A percentile compares a stretch with the other conserved stretches of the same genome.
Evolutionary conservation across 2,888 invertebrate species (phyloP).

Genomic region (Protophormia terraenovae): DNA sequence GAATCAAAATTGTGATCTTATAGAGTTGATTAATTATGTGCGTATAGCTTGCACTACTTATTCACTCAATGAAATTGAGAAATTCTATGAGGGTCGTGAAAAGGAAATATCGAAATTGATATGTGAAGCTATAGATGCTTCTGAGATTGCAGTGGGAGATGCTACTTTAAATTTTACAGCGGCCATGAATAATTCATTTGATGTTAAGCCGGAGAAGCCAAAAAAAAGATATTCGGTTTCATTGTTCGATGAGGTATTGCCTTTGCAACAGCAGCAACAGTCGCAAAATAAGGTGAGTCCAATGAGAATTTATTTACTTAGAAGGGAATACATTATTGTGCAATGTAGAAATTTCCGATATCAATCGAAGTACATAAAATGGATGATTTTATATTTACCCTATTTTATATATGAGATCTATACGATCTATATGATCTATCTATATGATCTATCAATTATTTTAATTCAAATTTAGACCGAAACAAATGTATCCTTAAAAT

Average conservation of each 20-base stretch:
- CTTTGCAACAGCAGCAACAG: slow-evolving; percentile 72
- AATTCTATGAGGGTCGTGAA: slow-evolving; percentile 71
- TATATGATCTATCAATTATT: too few relatives aligned
- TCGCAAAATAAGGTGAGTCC: slow-evolving; percentile 71
- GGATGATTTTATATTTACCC: too few relatives aligned
- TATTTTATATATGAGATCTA: too few relatives aligned
- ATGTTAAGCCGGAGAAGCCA: slow-evolving; percentile 67
- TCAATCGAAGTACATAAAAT: too few relatives aligned
- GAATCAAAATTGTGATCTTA: slow-evolving; percentile 73
- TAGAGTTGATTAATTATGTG: slow-evolving; percentile 77
- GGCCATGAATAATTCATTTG: slow-evolving; percentile 72
- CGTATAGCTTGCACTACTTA: slow-evolving; percentile 76
- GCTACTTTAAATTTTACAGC: slow-evolving; percentile 73
- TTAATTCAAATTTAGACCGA: too few relatives aligned
- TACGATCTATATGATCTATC: too few relatives aligned
- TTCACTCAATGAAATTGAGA: slow-evolving; percentile 71
- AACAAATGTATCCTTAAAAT: too few relatives aligned
- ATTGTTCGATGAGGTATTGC: slow-evolving; percentile 78
- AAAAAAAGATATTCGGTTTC: slow-evolving; percentile 78
- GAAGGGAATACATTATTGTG: too few relatives aligned
- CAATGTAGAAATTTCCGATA: too few relatives aligned
- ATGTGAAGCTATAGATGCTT: slow-evolving; percentile 73
- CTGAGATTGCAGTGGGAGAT: slow-evolving; percentile 70
- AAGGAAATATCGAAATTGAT: slow-evolving; percentile 74
- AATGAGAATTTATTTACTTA: too few relatives aligned